phyloP scores from a whole-genome alignment of 2,113 vertebrate species.

The Planiliza haematocheilus region DNA sequence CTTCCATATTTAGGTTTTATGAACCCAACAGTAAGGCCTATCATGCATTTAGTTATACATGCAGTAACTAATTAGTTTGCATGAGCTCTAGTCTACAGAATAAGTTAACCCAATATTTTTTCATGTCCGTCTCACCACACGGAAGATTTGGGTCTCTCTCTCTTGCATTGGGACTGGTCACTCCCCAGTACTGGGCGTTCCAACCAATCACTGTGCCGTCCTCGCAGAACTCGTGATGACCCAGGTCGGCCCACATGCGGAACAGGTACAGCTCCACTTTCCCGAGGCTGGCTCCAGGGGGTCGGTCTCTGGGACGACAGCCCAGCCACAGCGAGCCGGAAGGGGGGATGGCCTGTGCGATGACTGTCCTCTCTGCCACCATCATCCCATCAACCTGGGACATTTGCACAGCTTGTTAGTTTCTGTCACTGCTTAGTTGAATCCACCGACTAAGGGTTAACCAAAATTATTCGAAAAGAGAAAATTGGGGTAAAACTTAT shows the following conservation, averaged over 20 bases:
- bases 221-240: slow-evolving; percentile 69
- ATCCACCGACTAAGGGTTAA: background rate
- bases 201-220: slow-evolving; percentile 81
- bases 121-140: slow-evolving; percentile 72
- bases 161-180: slow-evolving; percentile 62
- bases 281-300: background rate
- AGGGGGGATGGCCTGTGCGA: slow-evolving; percentile 63
- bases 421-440: too few relatives aligned
- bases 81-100: background rate
- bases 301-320: slow-evolving; percentile 55
- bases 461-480: background rate
- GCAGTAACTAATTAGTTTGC: slow-evolving; percentile 15
- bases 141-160: slow-evolving; percentile 63
- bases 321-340: slow-evolving; percentile 77
- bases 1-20: background rate
- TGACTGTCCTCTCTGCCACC: slow-evolving; percentile 59
- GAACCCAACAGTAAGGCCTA: background rate
- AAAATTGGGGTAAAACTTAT: background rate
- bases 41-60: background rate
- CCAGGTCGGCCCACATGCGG: slow-evolving; percentile 78
- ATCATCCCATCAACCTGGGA: slow-evolving; percentile 59
- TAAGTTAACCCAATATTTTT: background rate
- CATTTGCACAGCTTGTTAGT: background rate
- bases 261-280: slow-evolving; percentile 82
- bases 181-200: slow-evolving; percentile 73